Percentiles rank a stretch among this genome's conserved stretches.
These are phyloP conservation scores for Acleris emargana DNA, from an alignment of 2,888 invertebrate genomes.

Conservation along the genomic window DNA sequence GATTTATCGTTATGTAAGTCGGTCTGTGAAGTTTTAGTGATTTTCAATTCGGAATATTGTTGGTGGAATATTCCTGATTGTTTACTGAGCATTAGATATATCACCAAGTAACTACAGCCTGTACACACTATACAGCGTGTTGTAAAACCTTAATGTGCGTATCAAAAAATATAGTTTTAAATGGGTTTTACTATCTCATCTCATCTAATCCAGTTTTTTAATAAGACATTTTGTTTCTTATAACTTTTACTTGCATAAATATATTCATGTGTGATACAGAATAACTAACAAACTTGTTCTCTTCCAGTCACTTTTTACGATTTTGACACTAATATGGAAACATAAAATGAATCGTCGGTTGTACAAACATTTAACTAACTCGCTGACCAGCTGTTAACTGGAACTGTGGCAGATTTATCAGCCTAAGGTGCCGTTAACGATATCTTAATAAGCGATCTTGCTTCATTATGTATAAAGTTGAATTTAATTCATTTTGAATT, in stretches of 20 bases:
- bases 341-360: not conserved
- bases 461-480: constrained; percentile 1
- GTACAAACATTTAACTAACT: not conserved
- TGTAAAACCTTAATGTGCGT: no score
- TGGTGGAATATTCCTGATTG: not conserved
- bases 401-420: constrained; percentile 2
- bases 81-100: not conserved
- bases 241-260: no score
- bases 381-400: constrained; percentile 3
- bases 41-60: constrained; percentile 8
- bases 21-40: constrained; percentile 15
- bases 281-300: no score
- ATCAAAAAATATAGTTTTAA: no score
- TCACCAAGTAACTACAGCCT: no score
- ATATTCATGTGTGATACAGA: no score
- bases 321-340: not conserved
- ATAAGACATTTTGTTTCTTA: no score
- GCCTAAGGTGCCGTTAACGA: constrained; percentile 5
- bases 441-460: constrained; percentile 10
- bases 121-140: no score
- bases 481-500: not conserved
- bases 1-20: constrained; percentile 21
- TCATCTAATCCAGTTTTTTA: no score
- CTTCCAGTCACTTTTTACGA: not conserved
- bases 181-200: no score